Evolutionary conservation across 2,888 invertebrate genomes (phyloP).

Genomic region (Himalopsyche tibetana): DNA sequence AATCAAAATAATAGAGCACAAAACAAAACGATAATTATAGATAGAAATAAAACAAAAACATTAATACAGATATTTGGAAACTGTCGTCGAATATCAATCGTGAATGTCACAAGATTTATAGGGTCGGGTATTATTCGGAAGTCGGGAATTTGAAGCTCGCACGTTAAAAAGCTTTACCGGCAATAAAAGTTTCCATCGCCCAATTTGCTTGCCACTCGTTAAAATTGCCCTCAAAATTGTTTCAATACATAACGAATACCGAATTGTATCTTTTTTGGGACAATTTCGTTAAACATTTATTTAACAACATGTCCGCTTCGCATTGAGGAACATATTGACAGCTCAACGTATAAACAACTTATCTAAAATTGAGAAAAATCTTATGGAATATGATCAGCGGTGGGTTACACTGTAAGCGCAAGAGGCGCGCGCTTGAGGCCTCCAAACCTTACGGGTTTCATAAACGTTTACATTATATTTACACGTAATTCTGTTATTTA

Average conservation of each 20-base stretch:
- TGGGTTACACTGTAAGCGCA: no score
- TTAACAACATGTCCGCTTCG: no score
- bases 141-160: neutral
- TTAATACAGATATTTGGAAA: neutral
- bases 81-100: conserved; percentile 1
- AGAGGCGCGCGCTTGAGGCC: no score
- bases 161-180: neutral
- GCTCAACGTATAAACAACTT: no score
- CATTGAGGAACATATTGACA: no score
- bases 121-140: neutral
- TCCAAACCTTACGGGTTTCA: no score
- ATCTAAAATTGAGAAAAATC: no score
- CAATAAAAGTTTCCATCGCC: neutral
- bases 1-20: no score
- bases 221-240: neutral
- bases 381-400: no score
- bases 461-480: no score
- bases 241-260: neutral
- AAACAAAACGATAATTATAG: neutral
- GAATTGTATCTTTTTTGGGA: neutral
- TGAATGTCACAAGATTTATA: neutral
- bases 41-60: neutral
- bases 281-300: no score
- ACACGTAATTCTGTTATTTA: no score
- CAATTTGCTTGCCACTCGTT: conserved; percentile 3